Base-by-base conservation (phyloP, 1,140 invertebrate genomes). In the Neodiprion lecontei region DNA sequence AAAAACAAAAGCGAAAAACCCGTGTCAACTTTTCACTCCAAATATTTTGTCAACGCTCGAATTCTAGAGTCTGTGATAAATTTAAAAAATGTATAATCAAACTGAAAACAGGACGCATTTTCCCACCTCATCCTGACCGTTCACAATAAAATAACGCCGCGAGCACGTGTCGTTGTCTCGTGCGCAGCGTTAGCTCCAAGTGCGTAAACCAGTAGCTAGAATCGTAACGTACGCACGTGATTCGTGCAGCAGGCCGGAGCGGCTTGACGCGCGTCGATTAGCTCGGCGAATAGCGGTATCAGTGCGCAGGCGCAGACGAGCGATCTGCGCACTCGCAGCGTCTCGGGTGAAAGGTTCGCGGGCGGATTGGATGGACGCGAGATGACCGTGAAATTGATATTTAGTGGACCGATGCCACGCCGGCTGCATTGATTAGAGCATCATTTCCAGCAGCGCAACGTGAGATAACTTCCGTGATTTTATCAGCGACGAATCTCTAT, bases 281-380 rank as follows among this genome's bases (percentile, higher is more conserved):
- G 28, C 28, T 21, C 28, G 28, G 28, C 28, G 28, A 40, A 40
- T 40, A 40, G 28, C 28, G 53, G 28, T 40, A 14, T 17, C 53
- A 14, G 53, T 17, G n/a, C 11, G 11, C n/a, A 17, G 4, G n/a
- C 53, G 11, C 53, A 61, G 9, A 61, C 53, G 11, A 61, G 53
- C 53, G 53, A 17, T 5, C 53, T 61, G 11, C 11, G 53, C 28
- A 40, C 53, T 61, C 53, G 53, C n/a, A 17, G 53, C n/a, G n/a
- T 61, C 53, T 61, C 53, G n/a, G 53, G 53, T 61, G 53, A 61
- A 61, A 61, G 53, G 53, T 61, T 61, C 53, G 28, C 28, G n/a
- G 53, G 3, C 53, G 3, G 53, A 40, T 40, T 40, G 28, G 28
- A 40, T 40, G 28, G 53, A 61, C 53, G n/a, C 11, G 11, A 12